These are phyloP conservation scores for Drosophila paranaensis DNA, from an alignment of 2,888 invertebrate species.

Conservation along the genomic window DNA sequence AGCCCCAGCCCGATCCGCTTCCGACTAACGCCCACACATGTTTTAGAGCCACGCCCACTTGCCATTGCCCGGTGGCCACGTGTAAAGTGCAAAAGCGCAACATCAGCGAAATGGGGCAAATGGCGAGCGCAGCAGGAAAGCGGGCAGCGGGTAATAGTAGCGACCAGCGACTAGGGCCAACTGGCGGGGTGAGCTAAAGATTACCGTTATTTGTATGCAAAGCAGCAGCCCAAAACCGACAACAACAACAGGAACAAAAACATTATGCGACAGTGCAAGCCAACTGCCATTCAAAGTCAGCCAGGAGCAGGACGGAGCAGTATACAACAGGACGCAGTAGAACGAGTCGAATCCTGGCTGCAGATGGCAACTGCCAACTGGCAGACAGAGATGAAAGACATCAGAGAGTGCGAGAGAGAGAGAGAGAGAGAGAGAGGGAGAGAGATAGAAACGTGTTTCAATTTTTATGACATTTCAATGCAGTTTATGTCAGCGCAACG, in stretches of 20 bases:
- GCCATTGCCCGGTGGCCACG: slow-evolving; percentile 36
- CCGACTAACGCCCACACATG: slow-evolving; percentile 14
- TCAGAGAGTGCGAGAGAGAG: neutral
- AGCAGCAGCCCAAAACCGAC: slow-evolving; percentile 64
- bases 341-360: slow-evolving; percentile 16
- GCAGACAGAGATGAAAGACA: slow-evolving; percentile 23
- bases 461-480: slow-evolving; percentile 81
- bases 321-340: neutral
- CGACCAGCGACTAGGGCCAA: slow-evolving; percentile 22
- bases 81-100: slow-evolving; percentile 61
- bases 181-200: slow-evolving; percentile 50
- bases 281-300: slow-evolving; percentile 64
- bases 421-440: slow-evolving; percentile 19
- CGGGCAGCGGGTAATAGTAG: slow-evolving; percentile 8
- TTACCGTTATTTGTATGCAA: slow-evolving; percentile 72
- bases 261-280: slow-evolving; percentile 52
- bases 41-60: slow-evolving; percentile 4
- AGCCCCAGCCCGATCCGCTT: neutral
- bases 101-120: slow-evolving; percentile 57
- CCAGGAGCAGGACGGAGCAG: slow-evolving; percentile 29
- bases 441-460: slow-evolving; percentile 60
- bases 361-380: slow-evolving; percentile 23
- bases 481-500: slow-evolving; percentile 76
- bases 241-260: slow-evolving; percentile 40
- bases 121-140: slow-evolving; percentile 19